A percentile compares a stretch with the other conserved stretches of the same genome.
Evolutionary conservation across 2,888 invertebrate genomes (phyloP).

Genomic region (Thera obeliscata): DNA sequence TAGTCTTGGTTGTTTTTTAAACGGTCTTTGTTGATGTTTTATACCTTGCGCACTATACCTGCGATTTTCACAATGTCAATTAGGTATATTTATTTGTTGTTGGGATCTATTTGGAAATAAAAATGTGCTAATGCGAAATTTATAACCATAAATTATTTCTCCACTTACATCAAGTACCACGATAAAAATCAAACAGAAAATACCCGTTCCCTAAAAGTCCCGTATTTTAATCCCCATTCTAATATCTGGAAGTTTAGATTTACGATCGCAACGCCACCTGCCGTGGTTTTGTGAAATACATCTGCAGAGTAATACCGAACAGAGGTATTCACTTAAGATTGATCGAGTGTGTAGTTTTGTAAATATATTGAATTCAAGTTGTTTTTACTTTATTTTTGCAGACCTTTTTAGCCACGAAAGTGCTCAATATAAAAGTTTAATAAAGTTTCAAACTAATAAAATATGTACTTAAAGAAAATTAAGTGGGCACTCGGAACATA

Average conservation of each 20-base stretch:
- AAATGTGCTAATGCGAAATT: neutral
- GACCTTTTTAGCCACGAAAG: too few species aligned
- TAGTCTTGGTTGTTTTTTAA: too few species aligned
- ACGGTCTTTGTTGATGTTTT: too few species aligned
- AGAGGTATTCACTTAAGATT: conserved; percentile 18
- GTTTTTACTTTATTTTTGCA: too few species aligned
- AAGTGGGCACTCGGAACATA: too few species aligned
- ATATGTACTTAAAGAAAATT: too few species aligned
- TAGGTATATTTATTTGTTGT: too few species aligned
- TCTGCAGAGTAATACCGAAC: conserved; percentile 29
- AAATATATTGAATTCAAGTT: neutral
- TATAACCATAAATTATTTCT: conserved; percentile 13
- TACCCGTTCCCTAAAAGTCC: conserved; percentile 32
- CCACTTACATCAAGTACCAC: conserved; percentile 4
- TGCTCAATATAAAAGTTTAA: too few species aligned
- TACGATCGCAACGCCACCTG: conserved; percentile 43
- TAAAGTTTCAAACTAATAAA: too few species aligned
- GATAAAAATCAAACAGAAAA: conserved; percentile 38
- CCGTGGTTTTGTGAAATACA: conserved; percentile 41
- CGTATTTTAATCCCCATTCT: conserved; percentile 42
- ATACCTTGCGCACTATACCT: too few species aligned
- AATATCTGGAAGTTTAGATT: conserved; percentile 44
- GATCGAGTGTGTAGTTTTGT: neutral
- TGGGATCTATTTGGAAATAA: too few species aligned
- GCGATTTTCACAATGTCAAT: too few species aligned